Evolutionary conservation across 2,797 vertebrate genomes (phyloP), one percentile per base, ranked within the genome.

Genomic region (Syngnathus rostellatus): DNA sequence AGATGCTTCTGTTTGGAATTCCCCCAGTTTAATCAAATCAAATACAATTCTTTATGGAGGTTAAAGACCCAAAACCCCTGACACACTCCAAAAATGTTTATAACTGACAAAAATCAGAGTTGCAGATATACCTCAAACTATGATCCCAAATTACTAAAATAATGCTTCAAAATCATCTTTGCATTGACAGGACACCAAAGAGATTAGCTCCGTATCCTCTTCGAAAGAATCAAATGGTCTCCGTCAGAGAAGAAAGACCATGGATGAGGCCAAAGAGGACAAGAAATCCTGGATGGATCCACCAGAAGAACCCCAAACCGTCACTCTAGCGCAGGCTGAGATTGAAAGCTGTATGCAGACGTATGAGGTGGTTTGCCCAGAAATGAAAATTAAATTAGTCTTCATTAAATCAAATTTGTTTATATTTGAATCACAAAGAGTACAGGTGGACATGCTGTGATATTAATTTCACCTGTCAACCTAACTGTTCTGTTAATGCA

Each of bases 311-410:
- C 80, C 84, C 4, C 90, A 86, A 69, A 81, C 86, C 0, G 85
- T 92, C 0, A 90, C 86, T 58, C 87, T 98, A 61, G 92, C 92
- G 1, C 95, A 98, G 80, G 95, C 95, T 0, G 94, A 98, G 85
- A 92, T 96, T 10, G 95, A 98, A 83, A 95, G 94, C 87, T 96
- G 95, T 61, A 97, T 97, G 95, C 92, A 93, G 86, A 95, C 93
- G 38, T 98, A 97, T 0, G 92, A 97, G 94, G 95, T 95, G 73
- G 9, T 62, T 57, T 37, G 14, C 55, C 14, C 14, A 19, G 51
- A 55, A 7, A 55, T 31, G 3, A 31, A 31, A 25, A 55, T 31
- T 31, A 31, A 31, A 25, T 25, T 25, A 25, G 25, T 25, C 25
- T 25, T 25, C 25, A 25, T 25, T 25, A 25, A 31, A 31, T 31